phyloP scores from a whole-genome alignment of 2,888 invertebrate species.

The Rhagium mordax region DNA sequence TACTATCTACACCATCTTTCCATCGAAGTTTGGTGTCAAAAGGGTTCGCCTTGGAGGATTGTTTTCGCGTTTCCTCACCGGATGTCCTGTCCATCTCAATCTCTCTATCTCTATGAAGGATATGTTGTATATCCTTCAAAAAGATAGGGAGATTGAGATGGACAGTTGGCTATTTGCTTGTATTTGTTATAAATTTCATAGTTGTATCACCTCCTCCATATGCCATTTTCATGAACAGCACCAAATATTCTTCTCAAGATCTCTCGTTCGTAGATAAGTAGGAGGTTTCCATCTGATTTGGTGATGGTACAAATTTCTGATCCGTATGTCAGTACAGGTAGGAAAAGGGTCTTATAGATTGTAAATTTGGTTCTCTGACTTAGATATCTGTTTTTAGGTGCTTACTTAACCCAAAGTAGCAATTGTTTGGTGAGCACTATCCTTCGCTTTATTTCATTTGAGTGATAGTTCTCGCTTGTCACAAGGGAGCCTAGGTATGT shows the following conservation, averaged over 20 bases:
- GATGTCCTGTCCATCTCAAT: not conserved
- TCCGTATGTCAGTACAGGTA: not conserved
- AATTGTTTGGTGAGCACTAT: not conserved
- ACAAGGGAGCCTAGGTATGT: not conserved
- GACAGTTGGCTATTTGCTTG: no score
- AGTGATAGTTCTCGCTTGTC: not conserved
- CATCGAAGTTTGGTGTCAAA: not conserved
- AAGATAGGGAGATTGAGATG: no score
- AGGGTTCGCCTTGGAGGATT: not conserved
- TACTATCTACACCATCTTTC: not conserved
- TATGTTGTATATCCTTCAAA: no score
- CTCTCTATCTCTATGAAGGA: not conserved
- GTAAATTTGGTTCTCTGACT: not conserved
- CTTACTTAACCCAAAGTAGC: not conserved
- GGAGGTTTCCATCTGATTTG: no score
- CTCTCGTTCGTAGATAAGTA: no score
- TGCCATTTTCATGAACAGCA: no score
- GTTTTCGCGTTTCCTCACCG: not conserved
- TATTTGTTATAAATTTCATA: no score
- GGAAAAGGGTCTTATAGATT: not conserved
- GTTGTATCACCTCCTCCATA: no score
- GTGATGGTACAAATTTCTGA: no score
- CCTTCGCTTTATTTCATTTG: not conserved
- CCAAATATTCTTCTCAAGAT: no score
- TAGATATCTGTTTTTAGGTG: not conserved